A percentile compares a stretch with the other conserved stretches of the same genome.
Evolutionary conservation across 2,113 vertebrate species (phyloP).

Genomic region (Micromys minutus): DNA sequence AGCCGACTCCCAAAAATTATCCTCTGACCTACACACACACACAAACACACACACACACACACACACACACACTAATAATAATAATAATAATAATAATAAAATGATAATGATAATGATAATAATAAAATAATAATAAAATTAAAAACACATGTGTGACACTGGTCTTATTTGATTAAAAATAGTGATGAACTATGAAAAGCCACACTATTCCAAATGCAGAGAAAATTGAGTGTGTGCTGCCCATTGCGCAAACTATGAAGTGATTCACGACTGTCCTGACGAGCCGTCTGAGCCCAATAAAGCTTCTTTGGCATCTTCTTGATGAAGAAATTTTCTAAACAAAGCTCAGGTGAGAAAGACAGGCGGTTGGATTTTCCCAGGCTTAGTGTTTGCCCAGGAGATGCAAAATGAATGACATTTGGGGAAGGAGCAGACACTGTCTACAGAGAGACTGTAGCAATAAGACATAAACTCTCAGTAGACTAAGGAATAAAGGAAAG

Average conservation of each 20-base stretch:
- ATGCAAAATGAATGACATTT: neutral
- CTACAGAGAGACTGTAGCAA: neutral
- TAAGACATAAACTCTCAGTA: neutral
- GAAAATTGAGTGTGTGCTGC: neutral
- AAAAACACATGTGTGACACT: neutral
- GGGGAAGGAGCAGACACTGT: neutral
- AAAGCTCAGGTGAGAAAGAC: neutral
- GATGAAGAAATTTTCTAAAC: neutral
- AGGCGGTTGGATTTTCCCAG: neutral
- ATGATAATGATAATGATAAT: neutral
- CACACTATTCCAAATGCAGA: neutral
- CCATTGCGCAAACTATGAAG: neutral
- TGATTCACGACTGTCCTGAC: neutral
- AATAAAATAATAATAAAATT: neutral
- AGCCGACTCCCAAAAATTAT: neutral
- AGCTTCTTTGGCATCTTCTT: neutral
- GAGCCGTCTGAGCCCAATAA: neutral
- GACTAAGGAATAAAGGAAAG: neutral
- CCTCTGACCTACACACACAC: neutral
- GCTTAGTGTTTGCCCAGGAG: constrained; percentile 4
- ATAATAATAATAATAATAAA: neutral
- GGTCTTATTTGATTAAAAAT: neutral
- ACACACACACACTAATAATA: neutral
- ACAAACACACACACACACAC: neutral
- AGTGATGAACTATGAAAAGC: neutral